A percentile compares a stretch with the other conserved stretches of the same genome.
These are phyloP conservation scores for Linyphia triangularis DNA, from an alignment of 2,888 invertebrate genomes.

Conservation along the genomic window DNA sequence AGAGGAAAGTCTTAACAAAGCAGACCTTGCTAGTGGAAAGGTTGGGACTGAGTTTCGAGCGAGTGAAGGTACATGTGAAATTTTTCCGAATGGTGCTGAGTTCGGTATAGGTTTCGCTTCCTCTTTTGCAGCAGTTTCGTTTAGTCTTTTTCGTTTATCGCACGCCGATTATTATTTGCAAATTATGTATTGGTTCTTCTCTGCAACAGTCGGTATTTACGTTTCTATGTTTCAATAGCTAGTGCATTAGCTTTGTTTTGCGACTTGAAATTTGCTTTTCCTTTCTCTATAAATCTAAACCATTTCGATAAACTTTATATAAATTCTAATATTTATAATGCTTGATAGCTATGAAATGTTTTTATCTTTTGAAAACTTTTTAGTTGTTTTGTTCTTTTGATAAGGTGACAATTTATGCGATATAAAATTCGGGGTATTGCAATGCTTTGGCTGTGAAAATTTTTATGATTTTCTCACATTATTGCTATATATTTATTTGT, in stretches of 20 bases:
- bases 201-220: background rate
- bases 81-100: background rate
- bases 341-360: no score
- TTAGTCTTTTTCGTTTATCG: conserved; percentile 16
- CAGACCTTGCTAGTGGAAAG: conserved; percentile 4
- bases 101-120: conserved; percentile 11
- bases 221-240: background rate
- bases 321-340: background rate
- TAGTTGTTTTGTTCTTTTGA: background rate
- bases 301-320: background rate
- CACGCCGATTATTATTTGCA: conserved; percentile 43
- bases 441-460: conserved; percentile 16
- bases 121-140: conserved; percentile 38
- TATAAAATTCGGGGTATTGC: background rate
- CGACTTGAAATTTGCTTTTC: background rate
- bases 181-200: background rate
- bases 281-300: no score
- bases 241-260: background rate
- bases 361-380: background rate
- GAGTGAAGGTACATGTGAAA: conserved; percentile 22
- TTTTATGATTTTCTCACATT: background rate
- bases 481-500: background rate
- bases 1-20: conserved; percentile 45
- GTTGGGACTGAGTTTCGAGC: background rate
- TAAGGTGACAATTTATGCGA: background rate